Evolutionary conservation across 1,140 invertebrate genomes (phyloP).

Genomic region (Drosophila sucinea): DNA sequence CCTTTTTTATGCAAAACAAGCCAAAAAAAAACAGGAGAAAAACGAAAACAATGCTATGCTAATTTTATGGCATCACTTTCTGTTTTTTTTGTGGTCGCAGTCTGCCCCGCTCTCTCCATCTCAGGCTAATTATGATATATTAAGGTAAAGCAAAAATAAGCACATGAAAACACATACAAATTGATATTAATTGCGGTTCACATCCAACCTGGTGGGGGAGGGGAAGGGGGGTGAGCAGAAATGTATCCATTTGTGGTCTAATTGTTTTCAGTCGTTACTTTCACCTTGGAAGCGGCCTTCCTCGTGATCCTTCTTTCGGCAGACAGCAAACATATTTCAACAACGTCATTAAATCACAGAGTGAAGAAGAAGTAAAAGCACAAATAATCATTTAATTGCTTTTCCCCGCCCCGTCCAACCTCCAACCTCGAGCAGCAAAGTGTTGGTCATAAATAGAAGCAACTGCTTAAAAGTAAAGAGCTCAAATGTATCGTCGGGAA

Average conservation of each 20-base stretch:
- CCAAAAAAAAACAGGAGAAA: conserved; percentile 26
- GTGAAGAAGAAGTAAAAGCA: conserved; percentile 43
- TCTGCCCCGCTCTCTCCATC: background rate
- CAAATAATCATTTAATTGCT: conserved; percentile 75
- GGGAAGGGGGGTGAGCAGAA: background rate
- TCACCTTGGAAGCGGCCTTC: conserved; percentile 9
- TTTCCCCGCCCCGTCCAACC: conserved; percentile 16
- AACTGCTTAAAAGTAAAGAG: conserved; percentile 58
- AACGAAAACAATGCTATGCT: conserved; percentile 58
- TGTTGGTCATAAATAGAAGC: conserved; percentile 63
- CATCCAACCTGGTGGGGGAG: conserved; percentile 11
- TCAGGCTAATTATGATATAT: conserved; percentile 76
- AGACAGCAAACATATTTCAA: conserved; percentile 59
- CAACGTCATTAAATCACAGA: conserved; percentile 57
- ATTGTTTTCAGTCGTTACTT: conserved; percentile 71
- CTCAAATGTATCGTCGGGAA: conserved; percentile 30
- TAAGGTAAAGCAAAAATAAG: conserved; percentile 42
- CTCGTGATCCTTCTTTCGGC: background rate
- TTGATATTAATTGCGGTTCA: conserved; percentile 74
- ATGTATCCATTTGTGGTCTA: conserved; percentile 41
- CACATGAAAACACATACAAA: conserved; percentile 66
- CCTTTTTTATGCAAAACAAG: conserved; percentile 51
- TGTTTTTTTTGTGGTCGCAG: background rate
- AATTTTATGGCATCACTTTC: conserved; percentile 55
- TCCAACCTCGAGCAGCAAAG: conserved; percentile 36